phyloP scores from a whole-genome alignment of 2,113 vertebrate genomes.

The Pseudorectes ferrugineus region DNA sequence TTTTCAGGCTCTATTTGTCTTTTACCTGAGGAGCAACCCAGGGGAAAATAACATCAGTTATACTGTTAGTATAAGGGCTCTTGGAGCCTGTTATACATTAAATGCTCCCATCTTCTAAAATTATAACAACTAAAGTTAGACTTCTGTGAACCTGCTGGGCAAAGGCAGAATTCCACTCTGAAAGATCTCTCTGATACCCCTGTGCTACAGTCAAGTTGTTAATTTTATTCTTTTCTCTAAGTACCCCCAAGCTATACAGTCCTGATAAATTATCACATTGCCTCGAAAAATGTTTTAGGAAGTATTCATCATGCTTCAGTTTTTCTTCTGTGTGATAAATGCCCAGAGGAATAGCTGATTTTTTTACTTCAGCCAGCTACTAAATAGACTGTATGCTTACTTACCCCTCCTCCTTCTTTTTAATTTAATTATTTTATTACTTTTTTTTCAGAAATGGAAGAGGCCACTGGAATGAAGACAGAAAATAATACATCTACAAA shows the following conservation, averaged over 20 bases:
- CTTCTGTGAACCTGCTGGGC: background rate
- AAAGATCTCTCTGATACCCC: background rate
- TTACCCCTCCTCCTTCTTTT: background rate
- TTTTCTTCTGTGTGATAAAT: background rate
- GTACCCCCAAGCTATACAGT: background rate
- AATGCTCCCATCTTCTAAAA: background rate
- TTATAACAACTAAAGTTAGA: background rate
- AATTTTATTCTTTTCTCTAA: background rate
- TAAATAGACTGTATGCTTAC: background rate
- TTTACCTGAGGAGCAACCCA: background rate
- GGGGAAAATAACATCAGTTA: background rate
- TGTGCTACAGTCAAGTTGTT: background rate
- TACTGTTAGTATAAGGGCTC: background rate
- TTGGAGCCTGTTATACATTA: background rate
- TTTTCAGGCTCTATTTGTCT: background rate
- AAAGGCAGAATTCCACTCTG: background rate
- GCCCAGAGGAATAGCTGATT: background rate
- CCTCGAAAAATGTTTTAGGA: background rate
- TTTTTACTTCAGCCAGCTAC: background rate
- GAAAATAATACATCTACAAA: slow-evolving; percentile 26
- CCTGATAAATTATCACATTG: background rate
- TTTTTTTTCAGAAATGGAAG: slow-evolving; percentile 81
- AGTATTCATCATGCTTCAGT: background rate
- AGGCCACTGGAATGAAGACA: slow-evolving; percentile 52
- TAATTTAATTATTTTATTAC: background rate